A percentile compares a stretch with the other conserved stretches of the same genome.
These are phyloP conservation scores for Latheticus oryzae DNA, from an alignment of 2,888 invertebrate genomes.

Conservation along the genomic window DNA sequence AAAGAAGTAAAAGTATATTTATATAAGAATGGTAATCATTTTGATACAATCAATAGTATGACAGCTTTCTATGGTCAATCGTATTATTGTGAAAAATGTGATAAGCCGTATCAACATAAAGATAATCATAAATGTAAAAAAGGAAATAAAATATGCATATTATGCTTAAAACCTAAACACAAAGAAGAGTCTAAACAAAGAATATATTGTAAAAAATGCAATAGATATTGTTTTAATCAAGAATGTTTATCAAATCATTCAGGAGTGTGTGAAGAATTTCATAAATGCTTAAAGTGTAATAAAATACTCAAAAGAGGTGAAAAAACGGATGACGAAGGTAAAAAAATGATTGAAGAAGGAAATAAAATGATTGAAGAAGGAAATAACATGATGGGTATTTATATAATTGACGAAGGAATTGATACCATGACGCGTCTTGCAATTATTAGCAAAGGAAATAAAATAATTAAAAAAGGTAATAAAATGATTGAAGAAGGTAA, in stretches of 20 bases:
- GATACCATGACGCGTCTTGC: slow-evolving; percentile 14
- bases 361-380: slow-evolving; percentile 20
- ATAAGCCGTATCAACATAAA: slow-evolving; percentile 30
- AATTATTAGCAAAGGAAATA: slow-evolving; percentile 21
- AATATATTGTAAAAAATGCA: slow-evolving; percentile 19
- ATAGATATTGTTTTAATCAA: slow-evolving; percentile 17
- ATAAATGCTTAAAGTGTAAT: slow-evolving; percentile 26
- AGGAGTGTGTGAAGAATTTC: slow-evolving; percentile 11
- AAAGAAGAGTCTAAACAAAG: slow-evolving; percentile 16
- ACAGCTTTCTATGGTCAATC: slow-evolving; percentile 29
- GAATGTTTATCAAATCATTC: slow-evolving; percentile 25
- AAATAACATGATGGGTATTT: slow-evolving; percentile 17
- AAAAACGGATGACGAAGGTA: slow-evolving; percentile 15
- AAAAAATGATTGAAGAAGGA: slow-evolving; percentile 5
- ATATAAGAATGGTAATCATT: slow-evolving; percentile 31
- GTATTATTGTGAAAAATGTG: slow-evolving; percentile 33
- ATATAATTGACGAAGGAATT: slow-evolving; percentile 16
- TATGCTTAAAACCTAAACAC: slow-evolving; percentile 21
- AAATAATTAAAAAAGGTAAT: slow-evolving; percentile 24
- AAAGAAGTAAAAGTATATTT: slow-evolving; percentile 19
- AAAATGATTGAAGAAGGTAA: slow-evolving; percentile 27
- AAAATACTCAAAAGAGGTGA: slow-evolving; percentile 21
- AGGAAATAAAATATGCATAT: slow-evolving; percentile 15
- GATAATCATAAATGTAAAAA: slow-evolving; percentile 25
- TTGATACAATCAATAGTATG: slow-evolving; percentile 31